A percentile compares a stretch with the other conserved stretches of the same genome.
These are phyloP conservation scores for Chondrilla cf. caribensis DNA, from an alignment of 37 sponge, comb jelly and placozoan species.

Conservation along the genomic window DNA sequence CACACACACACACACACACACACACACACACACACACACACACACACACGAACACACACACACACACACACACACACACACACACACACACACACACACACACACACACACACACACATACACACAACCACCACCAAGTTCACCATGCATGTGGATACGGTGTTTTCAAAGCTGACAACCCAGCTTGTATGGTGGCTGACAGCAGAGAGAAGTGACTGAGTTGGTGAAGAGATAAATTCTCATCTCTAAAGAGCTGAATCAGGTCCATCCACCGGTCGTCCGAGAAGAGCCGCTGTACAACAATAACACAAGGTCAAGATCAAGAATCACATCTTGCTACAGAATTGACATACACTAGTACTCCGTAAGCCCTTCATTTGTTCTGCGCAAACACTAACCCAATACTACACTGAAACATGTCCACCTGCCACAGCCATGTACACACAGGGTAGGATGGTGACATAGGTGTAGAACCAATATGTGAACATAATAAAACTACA, in stretches of 20 bases:
- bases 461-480: no score
- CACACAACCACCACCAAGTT: neutral
- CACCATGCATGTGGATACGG: constrained; percentile 57
- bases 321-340: neutral
- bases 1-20: no score
- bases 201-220: constrained; percentile 79
- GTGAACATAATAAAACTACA: no score
- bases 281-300: constrained; percentile 74
- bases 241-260: constrained; percentile 77
- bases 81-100: no score
- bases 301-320: neutral
- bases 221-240: constrained; percentile 86
- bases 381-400: no score
- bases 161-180: constrained; percentile 95
- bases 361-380: no score
- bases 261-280: constrained; percentile 81
- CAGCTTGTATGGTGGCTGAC: constrained; percentile 85
- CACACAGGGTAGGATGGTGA: neutral
- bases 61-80: no score
- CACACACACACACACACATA: no score
- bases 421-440: neutral
- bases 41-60: no score
- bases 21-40: no score
- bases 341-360: neutral
- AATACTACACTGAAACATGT: no score